Evolutionary conservation across 2,888 invertebrate genomes (phyloP), one percentile per base, ranked within the genome.

Genomic region (Megalurothrips usitatus): DNA sequence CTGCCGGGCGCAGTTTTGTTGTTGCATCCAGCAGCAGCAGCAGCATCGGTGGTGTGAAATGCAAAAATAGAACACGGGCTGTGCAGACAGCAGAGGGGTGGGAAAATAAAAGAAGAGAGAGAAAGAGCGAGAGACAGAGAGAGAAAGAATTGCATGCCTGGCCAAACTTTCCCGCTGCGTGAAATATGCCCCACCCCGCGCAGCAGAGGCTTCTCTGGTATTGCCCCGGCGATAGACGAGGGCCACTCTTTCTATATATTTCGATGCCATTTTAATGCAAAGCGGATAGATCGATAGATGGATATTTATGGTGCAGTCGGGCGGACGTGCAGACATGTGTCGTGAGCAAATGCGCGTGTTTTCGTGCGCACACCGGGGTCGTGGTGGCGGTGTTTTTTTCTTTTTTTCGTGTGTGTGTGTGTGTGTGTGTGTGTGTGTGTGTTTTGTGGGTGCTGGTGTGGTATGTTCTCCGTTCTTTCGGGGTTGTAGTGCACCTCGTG

Each of bases 201-300:
- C 68, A 26, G 68, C 68, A 75, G 23, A 10, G 26, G 26, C 19
- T 14, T 43, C 34, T 43, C 68, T 26, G 68, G 23, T 75, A 75
- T 75, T 75, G 26, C 68, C 23, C 23, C 68, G 12, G 68, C 68
- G 68, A 75, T 75, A 75, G 68, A 75, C 68, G 68, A 75, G 58
- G 58, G 58, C 68, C 68, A 26, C 23, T 75, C 68, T 75, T 75
- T 75, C 23, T 75, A 75, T 75, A 75, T 75, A 75, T 75, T 75
- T 23, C 26, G 26, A 75, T 75, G 68, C 23, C 68, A 75, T 75
- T 75, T 75, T 75, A 75, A 75, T 75, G 23, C 68, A 75, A 75
- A 75, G 23, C n/a, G 68, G 68, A 75, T 75, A 75, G n/a, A 68
- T 68, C n/a, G n/a, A 75, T 75, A 23, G n/a, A 75, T 75, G 68